Percentiles rank a stretch among this genome's conserved stretches.
phyloP scores from a whole-genome alignment of 2,113 vertebrate genomes.

The Copsychus sechellarum region DNA sequence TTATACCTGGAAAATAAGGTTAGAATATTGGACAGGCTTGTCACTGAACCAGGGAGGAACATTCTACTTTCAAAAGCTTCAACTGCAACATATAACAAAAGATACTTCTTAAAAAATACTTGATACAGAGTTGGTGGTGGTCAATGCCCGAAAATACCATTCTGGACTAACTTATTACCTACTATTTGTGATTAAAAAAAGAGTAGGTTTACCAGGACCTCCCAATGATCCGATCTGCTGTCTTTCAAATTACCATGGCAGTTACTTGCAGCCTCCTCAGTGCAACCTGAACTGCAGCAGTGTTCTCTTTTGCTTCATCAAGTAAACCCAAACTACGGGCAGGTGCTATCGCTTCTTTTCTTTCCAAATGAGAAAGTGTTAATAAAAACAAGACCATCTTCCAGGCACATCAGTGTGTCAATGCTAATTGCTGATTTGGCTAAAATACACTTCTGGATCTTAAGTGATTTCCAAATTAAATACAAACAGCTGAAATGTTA shows the following conservation, averaged over 20 bases:
- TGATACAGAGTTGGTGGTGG: neutral
- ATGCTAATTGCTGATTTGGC: neutral
- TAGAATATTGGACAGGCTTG: neutral
- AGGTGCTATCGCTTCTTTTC: neutral
- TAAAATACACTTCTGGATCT: neutral
- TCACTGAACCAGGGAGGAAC: neutral
- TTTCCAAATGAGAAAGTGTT: neutral
- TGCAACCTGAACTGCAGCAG: neutral
- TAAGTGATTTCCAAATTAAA: neutral
- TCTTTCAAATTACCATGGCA: neutral
- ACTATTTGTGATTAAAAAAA: neutral
- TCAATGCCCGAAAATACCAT: neutral
- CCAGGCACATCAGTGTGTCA: neutral
- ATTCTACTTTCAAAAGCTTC: neutral
- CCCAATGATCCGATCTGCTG: neutral
- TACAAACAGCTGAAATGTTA: neutral
- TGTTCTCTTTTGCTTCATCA: neutral
- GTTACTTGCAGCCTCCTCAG: neutral
- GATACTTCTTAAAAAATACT: neutral
- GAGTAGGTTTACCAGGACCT: neutral
- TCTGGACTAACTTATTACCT: neutral
- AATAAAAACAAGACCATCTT: slow-evolving; percentile 28
- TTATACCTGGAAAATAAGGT: neutral
- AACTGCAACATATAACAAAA: neutral
- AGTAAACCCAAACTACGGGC: neutral